Percentiles rank a stretch among this genome's conserved stretches.
Evolutionary conservation across 2,888 invertebrate genomes (phyloP).

Genomic region (Idaea straminata): DNA sequence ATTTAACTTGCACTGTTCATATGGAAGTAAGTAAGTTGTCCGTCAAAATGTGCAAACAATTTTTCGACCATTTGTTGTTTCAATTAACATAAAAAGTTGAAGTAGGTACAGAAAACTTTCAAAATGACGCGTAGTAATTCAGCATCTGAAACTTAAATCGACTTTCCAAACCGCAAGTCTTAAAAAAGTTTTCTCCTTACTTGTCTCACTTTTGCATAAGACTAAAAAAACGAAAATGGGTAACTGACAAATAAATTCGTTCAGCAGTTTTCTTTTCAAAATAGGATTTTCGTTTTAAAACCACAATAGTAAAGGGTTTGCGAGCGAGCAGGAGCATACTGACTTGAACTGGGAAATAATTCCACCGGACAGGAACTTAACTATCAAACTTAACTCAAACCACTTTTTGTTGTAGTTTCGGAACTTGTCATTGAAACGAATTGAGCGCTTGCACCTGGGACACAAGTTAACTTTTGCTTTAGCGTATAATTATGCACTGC

Average conservation of each 20-base stretch:
- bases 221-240: constrained; percentile 11
- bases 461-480: neutral
- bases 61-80: too few relatives aligned
- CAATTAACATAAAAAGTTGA: too few relatives aligned
- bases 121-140: constrained; percentile 9
- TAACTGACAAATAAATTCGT: constrained; percentile 11
- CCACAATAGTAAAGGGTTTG: constrained; percentile 7
- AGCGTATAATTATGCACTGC: constrained; percentile 1
- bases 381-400: neutral
- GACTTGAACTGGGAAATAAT: neutral
- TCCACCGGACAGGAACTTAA: neutral
- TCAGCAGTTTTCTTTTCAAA: constrained; percentile 11
- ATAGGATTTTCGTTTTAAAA: constrained; percentile 13
- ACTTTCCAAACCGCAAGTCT: constrained; percentile 18
- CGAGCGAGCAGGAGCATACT: neutral
- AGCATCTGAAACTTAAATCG: constrained; percentile 24
- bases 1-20: too few relatives aligned
- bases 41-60: too few relatives aligned
- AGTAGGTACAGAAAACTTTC: too few relatives aligned
- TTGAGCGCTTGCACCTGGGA: constrained; percentile 22
- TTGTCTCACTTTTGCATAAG: constrained; percentile 16
- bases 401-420: neutral
- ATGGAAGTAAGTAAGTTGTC: too few relatives aligned
- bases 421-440: constrained; percentile 22
- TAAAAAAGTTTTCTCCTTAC: constrained; percentile 15